Conservation (phyloP, 2,888 invertebrate species). For the Oscheius sp. region DNA sequence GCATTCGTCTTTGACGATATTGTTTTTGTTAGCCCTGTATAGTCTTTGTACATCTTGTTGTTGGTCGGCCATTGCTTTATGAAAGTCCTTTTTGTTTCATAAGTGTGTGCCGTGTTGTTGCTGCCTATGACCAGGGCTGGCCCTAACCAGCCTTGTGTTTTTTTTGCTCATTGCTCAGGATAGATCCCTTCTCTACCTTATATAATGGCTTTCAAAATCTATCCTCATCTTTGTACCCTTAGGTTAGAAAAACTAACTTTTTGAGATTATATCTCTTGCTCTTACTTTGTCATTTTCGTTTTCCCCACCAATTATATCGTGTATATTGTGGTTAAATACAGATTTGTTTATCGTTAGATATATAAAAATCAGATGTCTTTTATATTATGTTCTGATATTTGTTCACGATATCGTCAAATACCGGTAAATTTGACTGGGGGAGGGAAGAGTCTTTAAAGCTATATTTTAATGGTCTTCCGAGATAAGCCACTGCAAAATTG, state of each 20-base stretch:
- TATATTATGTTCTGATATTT: background rate
- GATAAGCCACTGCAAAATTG: background rate
- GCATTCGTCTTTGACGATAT: slow-evolving; percentile 20
- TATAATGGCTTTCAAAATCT: slow-evolving; percentile 23
- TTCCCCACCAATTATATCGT: slow-evolving; percentile 4
- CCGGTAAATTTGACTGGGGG: background rate
- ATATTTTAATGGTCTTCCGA: too few species aligned
- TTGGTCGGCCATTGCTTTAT: slow-evolving; percentile 25
- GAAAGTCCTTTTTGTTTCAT: background rate
- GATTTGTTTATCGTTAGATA: slow-evolving; percentile 25
- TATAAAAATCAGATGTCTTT: slow-evolving; percentile 13
- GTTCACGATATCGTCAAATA: background rate
- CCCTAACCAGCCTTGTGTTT: background rate
- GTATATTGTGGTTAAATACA: slow-evolving; percentile 35
- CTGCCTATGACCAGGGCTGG: slow-evolving; percentile 12
- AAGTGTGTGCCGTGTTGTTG: slow-evolving; percentile 22
- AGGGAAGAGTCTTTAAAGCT: too few species aligned
- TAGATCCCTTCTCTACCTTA: slow-evolving; percentile 23
- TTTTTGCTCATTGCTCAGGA: slow-evolving; percentile 26
- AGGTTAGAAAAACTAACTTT: slow-evolving; percentile 18
- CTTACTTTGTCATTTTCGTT: background rate
- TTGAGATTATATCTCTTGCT: slow-evolving; percentile 4
- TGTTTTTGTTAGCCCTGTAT: slow-evolving; percentile 33
- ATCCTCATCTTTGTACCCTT: slow-evolving; percentile 24
- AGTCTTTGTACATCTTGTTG: slow-evolving; percentile 33